Evolutionary conservation across 35 echinoderm and acorn worm species (phyloP).

Genomic region (Ptychodera flava): DNA sequence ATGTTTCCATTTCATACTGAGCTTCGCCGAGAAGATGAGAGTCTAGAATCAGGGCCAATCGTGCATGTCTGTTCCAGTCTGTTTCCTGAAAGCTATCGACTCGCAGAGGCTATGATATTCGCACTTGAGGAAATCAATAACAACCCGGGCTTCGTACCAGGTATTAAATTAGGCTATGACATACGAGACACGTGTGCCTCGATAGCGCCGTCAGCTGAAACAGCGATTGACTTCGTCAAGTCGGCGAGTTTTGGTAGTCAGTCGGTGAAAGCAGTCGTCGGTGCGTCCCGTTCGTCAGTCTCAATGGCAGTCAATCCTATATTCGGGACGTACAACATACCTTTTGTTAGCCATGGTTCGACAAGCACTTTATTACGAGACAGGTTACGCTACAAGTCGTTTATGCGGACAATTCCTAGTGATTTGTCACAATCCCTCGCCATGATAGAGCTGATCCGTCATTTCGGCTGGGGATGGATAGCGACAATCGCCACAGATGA

Average conservation of each 20-base stretch:
- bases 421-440: conserved; percentile 47
- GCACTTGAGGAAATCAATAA: not conserved
- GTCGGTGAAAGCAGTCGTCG: not conserved
- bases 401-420: conserved; percentile 57
- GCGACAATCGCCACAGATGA: conserved; percentile 57
- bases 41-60: not conserved
- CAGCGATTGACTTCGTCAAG: not conserved
- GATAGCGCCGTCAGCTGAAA: not conserved
- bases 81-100: not conserved
- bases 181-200: not conserved
- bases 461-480: conserved; percentile 64
- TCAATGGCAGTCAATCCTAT: not conserved
- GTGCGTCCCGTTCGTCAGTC: not conserved
- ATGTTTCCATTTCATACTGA: not conserved
- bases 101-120: not conserved
- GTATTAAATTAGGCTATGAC: not conserved
- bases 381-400: conserved; percentile 39
- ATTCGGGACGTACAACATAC: conserved; percentile 9
- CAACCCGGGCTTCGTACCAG: not conserved
- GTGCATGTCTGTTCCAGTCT: not conserved
- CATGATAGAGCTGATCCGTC: conserved; percentile 36
- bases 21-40: not conserved
- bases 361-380: conserved; percentile 60
- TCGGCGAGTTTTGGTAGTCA: not conserved
- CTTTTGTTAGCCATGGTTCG: conserved; percentile 48